Conservation (phyloP, 30 jellyfish, hydroid and myxozoan genomes). For the Aurelia aurita region DNA sequence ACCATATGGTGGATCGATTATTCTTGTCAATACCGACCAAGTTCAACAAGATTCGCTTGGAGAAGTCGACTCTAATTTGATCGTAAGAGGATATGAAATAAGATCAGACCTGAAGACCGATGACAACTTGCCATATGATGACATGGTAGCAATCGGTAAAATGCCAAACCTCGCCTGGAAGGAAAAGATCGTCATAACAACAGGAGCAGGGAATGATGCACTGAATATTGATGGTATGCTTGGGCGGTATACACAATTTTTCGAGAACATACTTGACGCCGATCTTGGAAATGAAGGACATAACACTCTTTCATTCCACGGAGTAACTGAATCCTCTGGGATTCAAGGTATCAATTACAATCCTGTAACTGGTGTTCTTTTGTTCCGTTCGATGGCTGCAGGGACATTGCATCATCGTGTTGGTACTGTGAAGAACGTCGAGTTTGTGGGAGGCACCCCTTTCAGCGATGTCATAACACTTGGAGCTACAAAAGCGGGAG, state of each 20-base stretch:
- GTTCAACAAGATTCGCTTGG: conserved; percentile 12
- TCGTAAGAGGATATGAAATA: conserved; percentile 19
- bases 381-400: background rate
- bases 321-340: background rate
- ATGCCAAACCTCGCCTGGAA: conserved; percentile 21
- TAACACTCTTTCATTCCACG: conserved; percentile 28
- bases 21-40: conserved; percentile 28
- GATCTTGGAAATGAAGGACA: conserved; percentile 47
- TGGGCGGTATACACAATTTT: background rate
- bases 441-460: conserved; percentile 5
- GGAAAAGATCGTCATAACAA: conserved; percentile 6
- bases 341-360: background rate
- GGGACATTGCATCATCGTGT: conserved; percentile 19
- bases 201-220: conserved; percentile 59
- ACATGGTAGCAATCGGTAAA: conserved; percentile 26
- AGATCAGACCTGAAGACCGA: conserved; percentile 11
- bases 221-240: conserved; percentile 43
- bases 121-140: conserved; percentile 20
- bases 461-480: conserved; percentile 8
- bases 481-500: conserved; percentile 19
- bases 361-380: conserved; percentile 23
- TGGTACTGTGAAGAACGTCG: conserved; percentile 29
- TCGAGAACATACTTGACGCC: conserved; percentile 21
- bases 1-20: conserved; percentile 21
- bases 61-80: background rate